Percentiles rank a stretch among this genome's conserved stretches.
These are phyloP conservation scores for Asarcornis scutulata DNA, from an alignment of 2,113 vertebrate genomes.

Conservation along the genomic window DNA sequence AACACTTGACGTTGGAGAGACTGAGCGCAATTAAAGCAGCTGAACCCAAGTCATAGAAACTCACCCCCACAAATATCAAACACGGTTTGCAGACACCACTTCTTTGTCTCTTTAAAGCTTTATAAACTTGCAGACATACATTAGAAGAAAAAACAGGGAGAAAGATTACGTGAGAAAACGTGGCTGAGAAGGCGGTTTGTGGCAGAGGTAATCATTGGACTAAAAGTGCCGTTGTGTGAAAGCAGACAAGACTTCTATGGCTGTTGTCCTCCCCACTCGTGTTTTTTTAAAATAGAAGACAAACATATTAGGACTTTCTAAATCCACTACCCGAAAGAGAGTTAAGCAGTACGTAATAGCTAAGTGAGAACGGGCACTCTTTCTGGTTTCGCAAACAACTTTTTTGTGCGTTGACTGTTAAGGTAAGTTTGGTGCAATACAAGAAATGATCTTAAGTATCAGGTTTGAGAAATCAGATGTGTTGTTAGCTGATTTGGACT, in stretches of 20 bases:
- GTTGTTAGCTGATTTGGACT: background rate
- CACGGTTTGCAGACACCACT: background rate
- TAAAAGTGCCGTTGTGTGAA: background rate
- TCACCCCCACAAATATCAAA: background rate
- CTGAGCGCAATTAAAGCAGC: constrained; percentile 61
- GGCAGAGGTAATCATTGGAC: background rate
- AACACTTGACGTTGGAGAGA: constrained; percentile 49
- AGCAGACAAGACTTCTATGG: background rate
- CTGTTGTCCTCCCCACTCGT: background rate
- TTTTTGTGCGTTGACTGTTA: background rate
- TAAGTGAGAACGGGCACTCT: background rate
- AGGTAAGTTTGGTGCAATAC: background rate
- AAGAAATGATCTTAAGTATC: background rate
- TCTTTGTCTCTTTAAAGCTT: constrained; percentile 52
- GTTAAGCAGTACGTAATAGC: background rate
- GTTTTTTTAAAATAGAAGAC: background rate
- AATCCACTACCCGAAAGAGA: background rate
- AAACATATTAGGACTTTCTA: background rate
- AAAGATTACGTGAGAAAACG: background rate
- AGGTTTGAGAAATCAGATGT: background rate
- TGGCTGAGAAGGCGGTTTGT: background rate
- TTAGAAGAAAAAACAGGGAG: background rate
- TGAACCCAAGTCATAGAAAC: constrained; percentile 51
- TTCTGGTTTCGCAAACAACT: background rate
- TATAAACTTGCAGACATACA: background rate